A percentile compares a stretch with the other conserved stretches of the same genome.
phyloP scores from a whole-genome alignment of 2,888 invertebrate genomes.

The Hipparchia sbordonii region DNA sequence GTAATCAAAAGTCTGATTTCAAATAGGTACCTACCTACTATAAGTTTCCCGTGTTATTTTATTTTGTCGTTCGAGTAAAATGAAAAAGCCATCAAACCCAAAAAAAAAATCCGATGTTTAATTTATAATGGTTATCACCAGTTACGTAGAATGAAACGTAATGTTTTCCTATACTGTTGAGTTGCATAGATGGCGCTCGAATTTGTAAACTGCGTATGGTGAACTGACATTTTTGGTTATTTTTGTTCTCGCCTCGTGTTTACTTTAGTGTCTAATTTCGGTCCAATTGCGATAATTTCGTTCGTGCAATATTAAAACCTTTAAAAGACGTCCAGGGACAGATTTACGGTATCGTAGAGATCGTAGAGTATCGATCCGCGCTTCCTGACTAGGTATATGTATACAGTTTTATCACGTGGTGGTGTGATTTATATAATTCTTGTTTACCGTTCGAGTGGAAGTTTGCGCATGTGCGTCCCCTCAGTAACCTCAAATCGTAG shows the following conservation, averaged over 20 bases:
- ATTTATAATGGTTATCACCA: conserved; percentile 17
- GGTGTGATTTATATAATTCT: conserved; percentile 84
- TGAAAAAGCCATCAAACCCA: too few relatives aligned
- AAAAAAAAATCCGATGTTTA: too few relatives aligned
- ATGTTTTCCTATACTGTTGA: conserved; percentile 63
- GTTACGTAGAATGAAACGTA: conserved; percentile 54
- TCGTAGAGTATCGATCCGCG: conserved; percentile 74
- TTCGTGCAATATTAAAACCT: conserved; percentile 70
- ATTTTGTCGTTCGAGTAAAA: too few relatives aligned
- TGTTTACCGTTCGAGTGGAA: conserved; percentile 82
- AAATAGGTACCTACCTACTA: too few relatives aligned
- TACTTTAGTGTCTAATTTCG: conserved; percentile 83
- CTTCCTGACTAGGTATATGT: conserved; percentile 77
- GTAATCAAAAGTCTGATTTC: too few relatives aligned
- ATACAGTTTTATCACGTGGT: conserved; percentile 83
- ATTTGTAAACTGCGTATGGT: conserved; percentile 81
- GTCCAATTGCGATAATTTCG: conserved; percentile 74
- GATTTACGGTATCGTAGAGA: conserved; percentile 54
- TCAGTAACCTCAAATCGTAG: conserved; percentile 82
- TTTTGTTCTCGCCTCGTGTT: conserved; percentile 84
- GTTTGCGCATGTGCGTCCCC: conserved; percentile 83
- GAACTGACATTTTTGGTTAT: conserved; percentile 83
- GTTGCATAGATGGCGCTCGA: conserved; percentile 78
- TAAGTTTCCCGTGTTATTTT: too few relatives aligned
- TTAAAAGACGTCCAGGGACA: conserved; percentile 62